A percentile compares a stretch with the other conserved stretches of the same genome.
Conservation (phyloP, 2,888 invertebrate genomes). For the Phanerotoma sp. region DNA sequence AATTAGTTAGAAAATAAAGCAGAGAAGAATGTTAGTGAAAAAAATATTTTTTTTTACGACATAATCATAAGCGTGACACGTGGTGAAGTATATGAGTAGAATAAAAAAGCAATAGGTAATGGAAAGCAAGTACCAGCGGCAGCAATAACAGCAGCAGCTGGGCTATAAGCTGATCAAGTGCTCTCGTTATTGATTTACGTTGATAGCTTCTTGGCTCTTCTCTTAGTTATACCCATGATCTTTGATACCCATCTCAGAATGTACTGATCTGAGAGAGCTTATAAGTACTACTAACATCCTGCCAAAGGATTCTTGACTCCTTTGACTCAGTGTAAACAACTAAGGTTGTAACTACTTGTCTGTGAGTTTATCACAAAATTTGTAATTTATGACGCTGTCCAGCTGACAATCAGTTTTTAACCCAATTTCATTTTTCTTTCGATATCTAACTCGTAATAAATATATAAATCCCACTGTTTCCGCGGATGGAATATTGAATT, state of each 20-base stretch:
- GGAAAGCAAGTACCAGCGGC: slow-evolving; percentile 39
- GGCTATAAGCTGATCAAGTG: slow-evolving; percentile 49
- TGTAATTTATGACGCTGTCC: slow-evolving; percentile 11
- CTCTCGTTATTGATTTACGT: slow-evolving; percentile 53
- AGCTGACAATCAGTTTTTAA: slow-evolving; percentile 8
- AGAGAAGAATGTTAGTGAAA: slow-evolving; percentile 8
- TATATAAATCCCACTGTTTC: neutral
- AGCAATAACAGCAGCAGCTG: slow-evolving; percentile 44
- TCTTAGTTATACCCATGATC: neutral
- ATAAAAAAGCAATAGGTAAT: slow-evolving; percentile 35
- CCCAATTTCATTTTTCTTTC: slow-evolving; percentile 1
- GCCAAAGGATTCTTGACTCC: slow-evolving; percentile 8
- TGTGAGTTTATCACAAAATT: slow-evolving; percentile 9
- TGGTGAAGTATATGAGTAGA: slow-evolving; percentile 35
- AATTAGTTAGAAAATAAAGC: slow-evolving; percentile 4
- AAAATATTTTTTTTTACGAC: slow-evolving; percentile 42
- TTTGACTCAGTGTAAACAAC: slow-evolving; percentile 15
- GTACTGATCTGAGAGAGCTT: neutral
- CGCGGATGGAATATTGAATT: no score
- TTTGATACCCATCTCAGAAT: neutral
- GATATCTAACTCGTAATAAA: neutral
- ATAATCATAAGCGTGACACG: slow-evolving; percentile 38
- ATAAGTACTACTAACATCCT: neutral
- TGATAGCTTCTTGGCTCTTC: slow-evolving; percentile 43
- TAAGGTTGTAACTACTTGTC: slow-evolving; percentile 12